Evolutionary conservation across 2,113 vertebrate species (phyloP), one percentile per base, ranked within the genome.

Genomic region (Etia nguti): DNA sequence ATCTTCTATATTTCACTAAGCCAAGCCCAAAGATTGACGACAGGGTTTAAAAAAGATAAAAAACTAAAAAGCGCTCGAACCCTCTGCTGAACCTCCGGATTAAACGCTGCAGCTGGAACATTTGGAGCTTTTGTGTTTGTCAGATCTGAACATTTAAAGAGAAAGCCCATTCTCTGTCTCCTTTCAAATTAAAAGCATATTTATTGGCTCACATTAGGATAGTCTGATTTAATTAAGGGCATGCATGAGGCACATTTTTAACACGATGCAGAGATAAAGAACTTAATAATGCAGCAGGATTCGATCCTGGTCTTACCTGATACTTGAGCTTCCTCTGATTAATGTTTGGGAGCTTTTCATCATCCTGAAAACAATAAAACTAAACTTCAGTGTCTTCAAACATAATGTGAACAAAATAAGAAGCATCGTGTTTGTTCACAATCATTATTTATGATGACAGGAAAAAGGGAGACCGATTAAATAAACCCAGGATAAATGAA

Each of bases 301-400:
- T 9, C 8, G 18, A 68, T 22, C 7, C 36, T 10, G 36, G 56
- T 60, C 91, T 86, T 86, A 96, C 96, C 96, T 96, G 93, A 26
- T 96, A 95, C 87, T 96, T 96, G 6, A 87, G 86, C 87, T 90
- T 95, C 85, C 94, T 85, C 4, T 90, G 88, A 62, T 95, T 93
- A 1, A 85, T 24, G 4, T 87, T 92, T 5, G 65, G 31, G 59
- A 83, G 83, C 52, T 93, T 93, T 26, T 94, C 93, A 2, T 93
- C 95, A n/a, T 96, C 95, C 96, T 96, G 85, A 31, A 91, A 91
- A 79, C 22, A 90, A 70, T 10, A 65, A 54, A 50, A 79, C 3
- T 1, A 4, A 46, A 60, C 20, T 9, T 87, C 2, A 83, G 6
- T 36, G 9, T 48, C 41, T 26, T 41, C 10, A 6, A 79, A 50